Percentiles rank a stretch among this genome's conserved stretches.
These are phyloP conservation scores for Mobula birostris DNA, from an alignment of 2,113 vertebrate species.

Conservation along the genomic window DNA sequence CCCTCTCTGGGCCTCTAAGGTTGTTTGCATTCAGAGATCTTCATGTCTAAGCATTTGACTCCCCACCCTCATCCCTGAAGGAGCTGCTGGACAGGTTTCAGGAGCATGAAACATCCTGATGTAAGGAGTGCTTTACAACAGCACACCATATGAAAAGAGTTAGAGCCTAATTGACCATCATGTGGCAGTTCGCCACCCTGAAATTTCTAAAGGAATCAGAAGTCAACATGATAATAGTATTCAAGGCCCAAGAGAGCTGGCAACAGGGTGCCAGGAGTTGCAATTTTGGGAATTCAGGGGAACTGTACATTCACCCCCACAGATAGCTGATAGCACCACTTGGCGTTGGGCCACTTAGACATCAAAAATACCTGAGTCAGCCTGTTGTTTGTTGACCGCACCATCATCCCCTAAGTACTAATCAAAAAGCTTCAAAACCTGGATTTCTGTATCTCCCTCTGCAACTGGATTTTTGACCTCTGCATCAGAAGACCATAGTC, in stretches of 20 bases:
- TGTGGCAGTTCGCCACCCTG: not conserved
- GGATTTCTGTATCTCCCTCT: too few relatives aligned
- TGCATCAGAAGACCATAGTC: too few relatives aligned
- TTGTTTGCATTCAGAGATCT: not conserved
- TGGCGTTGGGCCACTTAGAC: too few relatives aligned
- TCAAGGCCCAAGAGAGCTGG: not conserved
- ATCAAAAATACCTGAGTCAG: too few relatives aligned
- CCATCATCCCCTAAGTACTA: too few relatives aligned
- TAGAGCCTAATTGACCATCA: not conserved
- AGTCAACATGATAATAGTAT: not conserved
- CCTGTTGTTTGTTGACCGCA: too few relatives aligned
- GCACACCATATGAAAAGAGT: not conserved
- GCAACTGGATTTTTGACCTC: too few relatives aligned
- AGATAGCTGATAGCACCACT: not conserved
- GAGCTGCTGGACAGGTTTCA: not conserved
- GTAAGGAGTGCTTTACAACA: not conserved
- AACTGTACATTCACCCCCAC: not conserved
- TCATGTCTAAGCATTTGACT: not conserved
- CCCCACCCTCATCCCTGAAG: not conserved
- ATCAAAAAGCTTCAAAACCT: too few relatives aligned
- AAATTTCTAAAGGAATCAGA: not conserved
- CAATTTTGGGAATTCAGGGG: not conserved
- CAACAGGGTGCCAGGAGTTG: not conserved
- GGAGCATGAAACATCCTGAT: not conserved
- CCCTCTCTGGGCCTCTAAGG: too few relatives aligned